Base-by-base conservation (phyloP, 1,140 invertebrate genomes). In the Platyura marginata region DNA sequence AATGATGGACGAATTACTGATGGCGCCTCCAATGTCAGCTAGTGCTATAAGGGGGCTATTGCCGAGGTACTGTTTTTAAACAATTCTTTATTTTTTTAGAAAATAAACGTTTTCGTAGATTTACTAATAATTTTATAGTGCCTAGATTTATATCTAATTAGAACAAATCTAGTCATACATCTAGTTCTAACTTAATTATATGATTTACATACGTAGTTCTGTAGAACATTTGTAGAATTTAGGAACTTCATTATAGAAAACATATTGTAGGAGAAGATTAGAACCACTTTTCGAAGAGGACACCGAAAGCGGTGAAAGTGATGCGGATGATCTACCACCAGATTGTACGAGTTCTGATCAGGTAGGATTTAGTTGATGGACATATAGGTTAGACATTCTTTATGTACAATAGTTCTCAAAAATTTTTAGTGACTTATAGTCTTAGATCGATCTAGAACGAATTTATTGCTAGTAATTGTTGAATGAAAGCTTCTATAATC, bases 1-100 rank as follows among this genome's bases (percentile, higher is more conserved):
- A 25, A 77, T 77, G 74, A 77, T 77, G 75, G 75, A 77, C 47
- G 75, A 77, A 49, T 64, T 77, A 11, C 55, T 77, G 18, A 77
- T 77, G 75, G 72, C 75, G 15, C 75, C 74, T 2, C 75, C 74
- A 0, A 73, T 77, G 44, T 73, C 72, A 18, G 73, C 74, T 46
- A 71, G 74, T 11, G 72, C 70, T 3, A 64, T 78, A 20, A 60
- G 75, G 38, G 74, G 74, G 23, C 50, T 78, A 16, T 55, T 78
- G 44, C 75, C 75, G 48, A 67, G 75, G 65, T 72, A 56, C 13
- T 29, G 6, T 8, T 29, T 29, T 29, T 29, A 13, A 29, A 8
- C 25, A 13, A 8, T 29, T 29, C 13, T 29, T 13, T 13, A 29
- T 29, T 13, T 29, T 6, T 29, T 29, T 13, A n/a, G n/a, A n/a